Evolutionary conservation across 2,888 invertebrate genomes (phyloP).

Genomic region (Micoletzkya japonica): DNA sequence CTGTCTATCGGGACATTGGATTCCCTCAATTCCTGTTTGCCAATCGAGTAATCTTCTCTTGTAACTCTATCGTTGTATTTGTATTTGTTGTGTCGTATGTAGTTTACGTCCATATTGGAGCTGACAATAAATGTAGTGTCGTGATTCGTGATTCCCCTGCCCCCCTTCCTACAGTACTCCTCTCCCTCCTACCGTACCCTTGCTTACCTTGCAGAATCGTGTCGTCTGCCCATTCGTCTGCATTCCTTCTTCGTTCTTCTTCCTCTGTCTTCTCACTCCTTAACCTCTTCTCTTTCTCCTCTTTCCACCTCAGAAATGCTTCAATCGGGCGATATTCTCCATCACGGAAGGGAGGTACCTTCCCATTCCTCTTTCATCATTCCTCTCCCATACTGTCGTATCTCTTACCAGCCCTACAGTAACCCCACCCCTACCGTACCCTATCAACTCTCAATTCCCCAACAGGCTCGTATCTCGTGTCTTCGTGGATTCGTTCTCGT

Average conservation of each 20-base stretch:
- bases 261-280: slow-evolving; percentile 10
- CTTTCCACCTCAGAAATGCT: slow-evolving; percentile 50
- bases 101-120: too few relatives aligned
- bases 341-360: slow-evolving; percentile 45
- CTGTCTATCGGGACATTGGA: slow-evolving; percentile 96
- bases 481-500: slow-evolving; percentile 19
- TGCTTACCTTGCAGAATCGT: too few relatives aligned
- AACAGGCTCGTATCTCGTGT: slow-evolving; percentile 19
- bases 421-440: neutral
- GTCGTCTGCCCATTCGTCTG: slow-evolving; percentile 54
- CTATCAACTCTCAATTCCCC: neutral
- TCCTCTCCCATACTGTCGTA: neutral
- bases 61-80: too few relatives aligned
- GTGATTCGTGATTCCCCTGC: too few relatives aligned
- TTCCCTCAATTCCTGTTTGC: slow-evolving; percentile 77
- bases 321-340: slow-evolving; percentile 53
- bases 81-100: too few relatives aligned
- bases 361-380: neutral
- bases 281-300: slow-evolving; percentile 23
- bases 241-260: slow-evolving; percentile 55
- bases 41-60: slow-evolving; percentile 74
- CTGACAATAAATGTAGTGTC: too few relatives aligned
- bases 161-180: too few relatives aligned
- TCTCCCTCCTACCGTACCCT: too few relatives aligned
- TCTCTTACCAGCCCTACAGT: neutral